Evolutionary conservation across 2,113 vertebrate genomes (phyloP), one percentile per base, ranked within the genome.

Genomic region (Baryphthengus martii): DNA sequence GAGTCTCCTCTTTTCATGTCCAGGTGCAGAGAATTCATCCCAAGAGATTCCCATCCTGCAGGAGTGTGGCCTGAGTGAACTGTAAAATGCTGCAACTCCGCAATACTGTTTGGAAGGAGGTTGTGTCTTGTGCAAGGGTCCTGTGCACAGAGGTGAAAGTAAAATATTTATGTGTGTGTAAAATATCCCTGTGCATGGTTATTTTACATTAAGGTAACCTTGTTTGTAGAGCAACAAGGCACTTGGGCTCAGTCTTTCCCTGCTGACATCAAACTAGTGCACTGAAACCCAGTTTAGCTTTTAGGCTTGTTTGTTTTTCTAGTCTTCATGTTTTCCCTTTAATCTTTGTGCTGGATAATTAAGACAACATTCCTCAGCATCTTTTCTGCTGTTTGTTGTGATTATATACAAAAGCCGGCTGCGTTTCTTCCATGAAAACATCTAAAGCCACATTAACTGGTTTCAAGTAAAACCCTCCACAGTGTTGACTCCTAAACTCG

Each of bases 321-420:
- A 6, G 4, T 55, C 59, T 78, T 77, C 1, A 0, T 39, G 25
- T 52, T 94, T 83, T 68, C 66, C 49, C 63, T 95, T 93, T 95
- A 93, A 94, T 95, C 83, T 87, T 86, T 33, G 25, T 45, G 45
- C 79, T 39, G 76, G 49, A 50, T 94, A 92, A 94, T 90, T 94
- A 93, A 59, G 52, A 61, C 90, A 93, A 49, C 92, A 77, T 94
- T 95, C 85, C 92, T 81, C 83, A 78, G 70, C 96, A 93, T 94
- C 88, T 74, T 81, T 65, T 86, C 88, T 89, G 90, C 92, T 95
- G 76, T 63, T 93, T 94, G 92, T 53, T 78, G 73, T 72, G 86
- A 42, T 94, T 87, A 92, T 87, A 92, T 78, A 89, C 45, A 75
- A 90, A 84, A 90, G n/a, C 58, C 3, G 0, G 78, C 83, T 72